Conservation (phyloP, 2,888 invertebrate genomes). For the Leucophora obtusa region DNA sequence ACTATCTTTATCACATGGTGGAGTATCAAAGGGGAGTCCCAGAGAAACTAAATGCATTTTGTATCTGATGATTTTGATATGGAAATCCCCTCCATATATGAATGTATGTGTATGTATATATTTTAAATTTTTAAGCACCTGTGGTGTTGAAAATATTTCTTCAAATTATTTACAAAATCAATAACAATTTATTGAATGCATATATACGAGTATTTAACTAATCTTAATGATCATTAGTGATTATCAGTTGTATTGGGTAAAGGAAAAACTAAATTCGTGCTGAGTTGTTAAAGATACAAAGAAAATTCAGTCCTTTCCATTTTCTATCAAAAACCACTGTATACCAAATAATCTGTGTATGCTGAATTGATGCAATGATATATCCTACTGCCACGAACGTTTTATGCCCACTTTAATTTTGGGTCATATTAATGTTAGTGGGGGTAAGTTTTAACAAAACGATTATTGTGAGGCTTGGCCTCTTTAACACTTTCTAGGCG, state of each 20-base stretch:
- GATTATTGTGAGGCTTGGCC: too few relatives aligned
- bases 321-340: too few relatives aligned
- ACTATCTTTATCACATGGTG: conserved; percentile 29
- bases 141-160: conserved; percentile 68
- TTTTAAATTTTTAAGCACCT: conserved; percentile 67
- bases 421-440: too few relatives aligned
- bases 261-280: not conserved
- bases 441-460: too few relatives aligned
- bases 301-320: too few relatives aligned
- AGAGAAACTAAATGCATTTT: conserved; percentile 9
- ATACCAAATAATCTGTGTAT: too few relatives aligned
- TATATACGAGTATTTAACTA: not conserved
- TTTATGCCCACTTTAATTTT: too few relatives aligned
- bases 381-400: too few relatives aligned
- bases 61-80: not conserved
- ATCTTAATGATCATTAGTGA: conserved; percentile 19
- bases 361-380: too few relatives aligned
- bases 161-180: conserved; percentile 45
- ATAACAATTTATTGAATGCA: conserved; percentile 41
- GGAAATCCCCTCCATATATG: not conserved
- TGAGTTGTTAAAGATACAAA: too few relatives aligned
- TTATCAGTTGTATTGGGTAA: not conserved
- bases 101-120: not conserved
- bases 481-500: too few relatives aligned
- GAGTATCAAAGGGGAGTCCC: conserved; percentile 15